Evolutionary conservation across 2,888 invertebrate species (phyloP), one percentile per base, ranked within the genome.

Genomic region (Epinotia nisella): DNA sequence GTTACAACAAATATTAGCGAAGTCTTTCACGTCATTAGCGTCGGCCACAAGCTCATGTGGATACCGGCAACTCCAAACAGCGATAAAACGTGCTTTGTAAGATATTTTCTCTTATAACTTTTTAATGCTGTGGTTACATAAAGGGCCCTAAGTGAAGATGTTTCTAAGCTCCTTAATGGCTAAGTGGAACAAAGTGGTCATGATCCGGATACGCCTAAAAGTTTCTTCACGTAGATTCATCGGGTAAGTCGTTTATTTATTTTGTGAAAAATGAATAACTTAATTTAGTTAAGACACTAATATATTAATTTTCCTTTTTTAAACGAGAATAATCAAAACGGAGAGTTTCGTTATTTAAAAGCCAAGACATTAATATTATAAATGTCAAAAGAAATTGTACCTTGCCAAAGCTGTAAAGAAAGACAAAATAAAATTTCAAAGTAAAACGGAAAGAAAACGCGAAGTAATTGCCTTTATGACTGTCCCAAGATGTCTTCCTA

Each of bases 21-120:
- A 73, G 69, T 72, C 56, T 72, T 69, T 85, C 82, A 83, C 86
- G 82, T 90, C 87, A 89, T 90, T 90, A 91, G 85, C 83, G 81
- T 82, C 81, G 82, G 83, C 85, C 88, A 83, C 87, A 85, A 85
- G 87, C 88, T 90, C 87, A 87, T 83, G 84, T 85, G 82, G 80
- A 83, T 86, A 62, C 61, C 24, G 81, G 78, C 65, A 87, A 88
- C 89, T 88, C 87, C 82, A 86, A 88, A 89, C 87, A 86, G 88
- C 86, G 88, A 90, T 91, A 91, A 91, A 91, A 90, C 87, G 87
- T 88, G 87, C 88, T 91, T 89, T 86, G 87, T 79, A 84, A 87
- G 86, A 83, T 82, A 81, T 85, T 85, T 83, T 81, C 82, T 80
- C 81, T 77, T 84, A 78, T 82, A 91, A 91, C 87, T 91, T 92